Base-by-base conservation (phyloP, 2,113 vertebrate species). In the Amphiprion ocellaris region DNA sequence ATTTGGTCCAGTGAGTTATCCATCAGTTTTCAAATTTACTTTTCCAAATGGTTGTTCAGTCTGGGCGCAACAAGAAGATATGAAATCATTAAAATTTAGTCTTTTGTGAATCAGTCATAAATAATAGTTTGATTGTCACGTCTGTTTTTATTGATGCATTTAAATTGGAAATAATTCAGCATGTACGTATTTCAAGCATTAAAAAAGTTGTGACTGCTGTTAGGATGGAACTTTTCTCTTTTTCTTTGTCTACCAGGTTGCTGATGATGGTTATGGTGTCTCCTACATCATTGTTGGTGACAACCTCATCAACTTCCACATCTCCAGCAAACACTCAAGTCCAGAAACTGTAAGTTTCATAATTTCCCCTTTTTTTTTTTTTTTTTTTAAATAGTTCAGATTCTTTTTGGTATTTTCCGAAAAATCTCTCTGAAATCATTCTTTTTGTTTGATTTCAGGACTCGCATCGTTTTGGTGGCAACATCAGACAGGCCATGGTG, bases 181-280 rank as follows among this genome's bases (percentile, higher is more conserved):
- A 11, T 10, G 39, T 41, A 41, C 10, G 9, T 10, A 12, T 41
- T 11, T 11, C 0, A 41, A 41, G 9, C 12, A 12, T 41, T 41
- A 41, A 41, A 41, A 44, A 44, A 12, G 41, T 37, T 9, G 41
- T 11, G 41, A 15, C 41, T 44, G 14, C 41, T 12, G 12, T 0
- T 70, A 6, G 60, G n/a, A 33, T 61, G 21, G 24, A n/a, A 21
- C 10, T 39, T 37, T 11, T 58, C 24, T 69, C 33, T 33, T 59
- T 11, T 52, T 61, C 8, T 24, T 52, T 77, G 19, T 79, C 56
- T 23, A 0, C 0, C 52, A 99, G 98, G 98, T 99, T 66, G 97
- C 97, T 46, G 97, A 99, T 77, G 98, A 99, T 41, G 98, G 98
- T 58, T 99, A 99, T 3, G 98, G 98, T 1, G 98, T 99, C 69